Base-by-base conservation (phyloP, 2,888 invertebrate genomes). In the Caenorhabditis japonica region DNA sequence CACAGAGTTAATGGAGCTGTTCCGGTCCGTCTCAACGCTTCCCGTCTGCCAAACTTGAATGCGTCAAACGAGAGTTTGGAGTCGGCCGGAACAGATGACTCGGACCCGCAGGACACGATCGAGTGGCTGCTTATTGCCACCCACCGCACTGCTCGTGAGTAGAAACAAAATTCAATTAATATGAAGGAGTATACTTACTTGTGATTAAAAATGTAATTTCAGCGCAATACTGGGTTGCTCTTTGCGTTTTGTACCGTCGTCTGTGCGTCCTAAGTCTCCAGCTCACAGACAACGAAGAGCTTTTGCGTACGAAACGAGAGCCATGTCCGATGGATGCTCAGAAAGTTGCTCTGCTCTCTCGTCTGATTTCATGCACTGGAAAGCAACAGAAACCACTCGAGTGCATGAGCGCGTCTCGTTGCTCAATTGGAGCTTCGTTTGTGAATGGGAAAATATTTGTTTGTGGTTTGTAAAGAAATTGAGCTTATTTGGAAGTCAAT, bases 361-460 rank as follows among this genome's bases (percentile, higher is more conserved):
- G 78, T 15, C 64, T 83, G 36, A 80, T 80, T 49, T 62, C 75
- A n/a, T 72, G 70, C 53, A 76, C 77, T 30, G 81, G 79, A 46
- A 60, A 66, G 12, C 79, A 79, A 58, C 52, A 79, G 15, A 72
- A 55, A 91, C 88, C 88, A 1, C 79, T 89, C 74, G 91, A 91
- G 23, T 90, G 91, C 61, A 92, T 92, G 92, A 90, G 90, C 44
- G 90, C 90, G 51, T 91, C 91, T 44, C 91, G 93, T 76, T 93
- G 93, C 89, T 92, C 93, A 53, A 91, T 92, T 61, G 94, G 94
- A 60, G 91, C 92, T 71, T 92, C 92, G 39, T 91, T 92, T 86
- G 89, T 93, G 66, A 91, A 91, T 79, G 92, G 92, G 46, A 91
- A 91, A 52, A 90, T 94, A 47, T 89, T 94, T 78, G 93, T 93